Evolutionary conservation across 2,797 vertebrate genomes (phyloP).

Genomic region (Eremophila alpestris): DNA sequence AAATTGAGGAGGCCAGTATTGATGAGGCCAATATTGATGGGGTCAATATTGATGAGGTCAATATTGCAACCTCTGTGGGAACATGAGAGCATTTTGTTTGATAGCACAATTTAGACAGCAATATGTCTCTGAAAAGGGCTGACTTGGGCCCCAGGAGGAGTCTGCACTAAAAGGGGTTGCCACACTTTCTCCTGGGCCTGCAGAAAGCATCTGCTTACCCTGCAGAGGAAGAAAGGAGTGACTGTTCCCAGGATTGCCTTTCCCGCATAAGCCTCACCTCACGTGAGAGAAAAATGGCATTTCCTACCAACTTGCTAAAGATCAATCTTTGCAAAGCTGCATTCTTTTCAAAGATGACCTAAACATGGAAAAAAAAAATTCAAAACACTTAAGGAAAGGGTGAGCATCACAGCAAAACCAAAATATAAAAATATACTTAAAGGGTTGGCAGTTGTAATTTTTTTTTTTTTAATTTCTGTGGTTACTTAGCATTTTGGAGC

Average conservation of each 20-base stretch:
- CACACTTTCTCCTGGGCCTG: neutral
- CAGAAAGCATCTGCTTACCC: neutral
- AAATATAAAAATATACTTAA: neutral
- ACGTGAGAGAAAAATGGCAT: slow-evolving; percentile 15
- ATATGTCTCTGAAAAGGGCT: neutral
- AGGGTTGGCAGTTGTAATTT: neutral
- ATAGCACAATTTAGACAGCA: neutral
- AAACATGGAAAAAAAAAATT: neutral
- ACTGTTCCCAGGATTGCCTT: neutral
- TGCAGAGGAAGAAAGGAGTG: neutral
- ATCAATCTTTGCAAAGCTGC: slow-evolving; percentile 5
- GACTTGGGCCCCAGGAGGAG: neutral
- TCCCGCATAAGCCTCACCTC: neutral
- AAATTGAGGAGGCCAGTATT: neutral
- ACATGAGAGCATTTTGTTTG: neutral
- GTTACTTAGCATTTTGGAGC: neutral
- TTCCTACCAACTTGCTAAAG: neutral
- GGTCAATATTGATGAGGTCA: neutral
- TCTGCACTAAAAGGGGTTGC: neutral
- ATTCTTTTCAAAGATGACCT: neutral
- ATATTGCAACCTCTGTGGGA: neutral
- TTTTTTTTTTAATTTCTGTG: neutral
- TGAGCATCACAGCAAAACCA: neutral
- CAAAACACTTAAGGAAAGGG: neutral
- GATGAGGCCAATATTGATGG: neutral